Percentiles rank a stretch among this genome's conserved stretches.
phyloP scores from a whole-genome alignment of 2,888 invertebrate species.

The Mythimna vitellina region DNA sequence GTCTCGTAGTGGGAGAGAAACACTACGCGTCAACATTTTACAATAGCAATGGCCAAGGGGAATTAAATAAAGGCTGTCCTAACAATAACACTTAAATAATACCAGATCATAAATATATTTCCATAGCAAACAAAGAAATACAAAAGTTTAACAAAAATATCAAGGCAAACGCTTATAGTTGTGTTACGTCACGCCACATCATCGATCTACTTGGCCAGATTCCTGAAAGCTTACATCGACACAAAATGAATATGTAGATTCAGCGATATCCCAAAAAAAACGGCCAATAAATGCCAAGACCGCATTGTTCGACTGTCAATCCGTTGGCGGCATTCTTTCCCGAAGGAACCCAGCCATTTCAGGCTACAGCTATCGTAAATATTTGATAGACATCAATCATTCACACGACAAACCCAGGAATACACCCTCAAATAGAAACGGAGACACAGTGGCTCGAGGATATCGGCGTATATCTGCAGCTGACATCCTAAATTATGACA shows the following conservation, averaged over 20 bases:
- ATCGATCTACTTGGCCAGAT: slow-evolving; percentile 54
- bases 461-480: slow-evolving; percentile 71
- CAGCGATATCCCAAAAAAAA: slow-evolving; percentile 55
- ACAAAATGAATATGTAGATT: slow-evolving; percentile 64
- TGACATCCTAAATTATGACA: slow-evolving; percentile 76
- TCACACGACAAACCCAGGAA: slow-evolving; percentile 58
- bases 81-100: slow-evolving; percentile 3
- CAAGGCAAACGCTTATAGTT: slow-evolving; percentile 29
- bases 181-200: slow-evolving; percentile 53
- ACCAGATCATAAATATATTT: slow-evolving; percentile 32
- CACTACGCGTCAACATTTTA: no score
- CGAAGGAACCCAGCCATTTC: slow-evolving; percentile 56
- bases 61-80: neutral
- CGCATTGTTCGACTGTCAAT: slow-evolving; percentile 63
- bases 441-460: slow-evolving; percentile 49
- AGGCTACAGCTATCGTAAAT: slow-evolving; percentile 63
- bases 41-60: no score
- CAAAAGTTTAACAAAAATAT: slow-evolving; percentile 30
- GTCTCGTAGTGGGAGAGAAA: no score
- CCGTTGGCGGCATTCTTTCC: slow-evolving; percentile 60
- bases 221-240: slow-evolving; percentile 53
- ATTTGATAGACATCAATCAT: slow-evolving; percentile 72
- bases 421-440: slow-evolving; percentile 44
- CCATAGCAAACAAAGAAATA: slow-evolving; percentile 31
- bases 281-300: slow-evolving; percentile 64